A percentile compares a stretch with the other conserved stretches of the same genome.
Evolutionary conservation across 2,888 invertebrate species (phyloP).

Genomic region (Cephus sareptanus): DNA sequence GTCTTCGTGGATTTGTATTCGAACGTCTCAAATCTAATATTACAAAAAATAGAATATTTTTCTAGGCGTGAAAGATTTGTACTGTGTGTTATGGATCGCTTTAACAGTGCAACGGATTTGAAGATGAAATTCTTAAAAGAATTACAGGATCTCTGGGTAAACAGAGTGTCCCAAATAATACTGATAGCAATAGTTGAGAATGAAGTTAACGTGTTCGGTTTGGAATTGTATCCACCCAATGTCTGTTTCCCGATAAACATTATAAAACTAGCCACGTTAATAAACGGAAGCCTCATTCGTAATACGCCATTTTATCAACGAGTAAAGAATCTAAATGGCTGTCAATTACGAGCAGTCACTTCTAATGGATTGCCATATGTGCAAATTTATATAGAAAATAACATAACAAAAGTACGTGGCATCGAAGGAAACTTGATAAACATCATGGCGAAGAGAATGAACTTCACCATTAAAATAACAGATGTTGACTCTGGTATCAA

Average conservation of each 20-base stretch:
- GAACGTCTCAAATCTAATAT: neutral
- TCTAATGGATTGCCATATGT: conserved; percentile 4
- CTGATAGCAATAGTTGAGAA: conserved; percentile 19
- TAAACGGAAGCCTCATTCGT: neutral
- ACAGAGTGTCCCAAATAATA: conserved; percentile 12
- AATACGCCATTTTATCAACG: neutral
- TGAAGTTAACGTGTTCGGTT: neutral
- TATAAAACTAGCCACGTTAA: neutral
- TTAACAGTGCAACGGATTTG: neutral
- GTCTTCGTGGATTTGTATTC: neutral
- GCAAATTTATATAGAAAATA: conserved; percentile 1
- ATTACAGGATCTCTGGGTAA: conserved; percentile 7
- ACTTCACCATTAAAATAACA: neutral
- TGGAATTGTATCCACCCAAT: conserved; percentile 1
- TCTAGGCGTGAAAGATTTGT: neutral
- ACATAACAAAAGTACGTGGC: conserved; percentile 1
- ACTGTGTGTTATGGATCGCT: neutral
- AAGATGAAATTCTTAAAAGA: neutral
- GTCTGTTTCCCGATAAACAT: conserved; percentile 6
- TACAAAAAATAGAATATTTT: neutral
- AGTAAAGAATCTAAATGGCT: conserved; percentile 7
- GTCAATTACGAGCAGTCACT: conserved; percentile 1
- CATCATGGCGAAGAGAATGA: conserved; percentile 4
- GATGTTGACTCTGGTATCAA: neutral
- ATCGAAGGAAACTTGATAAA: conserved; percentile 10